These are phyloP conservation scores for Hipparchia sbordonii DNA, from an alignment of 2,888 invertebrate genomes.

Conservation along the genomic window DNA sequence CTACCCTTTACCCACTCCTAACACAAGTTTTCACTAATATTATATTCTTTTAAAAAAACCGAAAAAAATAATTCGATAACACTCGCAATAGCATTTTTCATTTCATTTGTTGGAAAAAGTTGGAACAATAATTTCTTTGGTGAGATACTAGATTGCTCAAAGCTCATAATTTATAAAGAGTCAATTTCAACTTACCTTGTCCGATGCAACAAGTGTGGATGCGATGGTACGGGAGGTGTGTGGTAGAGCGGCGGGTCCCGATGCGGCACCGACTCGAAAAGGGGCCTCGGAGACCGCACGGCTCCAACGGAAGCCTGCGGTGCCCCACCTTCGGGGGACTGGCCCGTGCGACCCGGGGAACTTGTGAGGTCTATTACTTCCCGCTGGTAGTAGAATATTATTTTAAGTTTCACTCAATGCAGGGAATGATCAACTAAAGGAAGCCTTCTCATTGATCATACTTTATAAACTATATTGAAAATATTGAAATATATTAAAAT, in stretches of 20 bases:
- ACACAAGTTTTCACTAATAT: no score
- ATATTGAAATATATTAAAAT: no score
- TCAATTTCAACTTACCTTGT: conserved; percentile 48
- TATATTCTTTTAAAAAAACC: no score
- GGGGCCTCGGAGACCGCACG: conserved; percentile 43
- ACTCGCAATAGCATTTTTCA: no score
- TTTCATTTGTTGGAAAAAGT: no score
- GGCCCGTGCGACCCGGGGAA: conserved; percentile 49
- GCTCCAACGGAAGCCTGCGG: conserved; percentile 37
- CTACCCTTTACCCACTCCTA: no score
- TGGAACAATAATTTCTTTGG: no score
- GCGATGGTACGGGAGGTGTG: conserved; percentile 38
- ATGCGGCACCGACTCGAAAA: conserved; percentile 41
- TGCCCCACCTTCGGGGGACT: conserved; percentile 25
- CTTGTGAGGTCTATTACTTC: conserved; percentile 71
- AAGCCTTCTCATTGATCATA: no score
- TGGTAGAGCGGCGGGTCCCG: conserved; percentile 43
- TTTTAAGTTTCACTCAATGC: background rate
- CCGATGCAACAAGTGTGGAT: conserved; percentile 52
- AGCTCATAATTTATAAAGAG: no score
- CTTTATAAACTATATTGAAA: no score
- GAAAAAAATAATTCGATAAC: no score
- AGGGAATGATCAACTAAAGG: no score
- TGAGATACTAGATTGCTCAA: background rate
- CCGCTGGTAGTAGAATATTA: conserved; percentile 47